These are phyloP conservation scores for Electrophaes corylata DNA, from an alignment of 2,888 invertebrate genomes.

Conservation along the genomic window DNA sequence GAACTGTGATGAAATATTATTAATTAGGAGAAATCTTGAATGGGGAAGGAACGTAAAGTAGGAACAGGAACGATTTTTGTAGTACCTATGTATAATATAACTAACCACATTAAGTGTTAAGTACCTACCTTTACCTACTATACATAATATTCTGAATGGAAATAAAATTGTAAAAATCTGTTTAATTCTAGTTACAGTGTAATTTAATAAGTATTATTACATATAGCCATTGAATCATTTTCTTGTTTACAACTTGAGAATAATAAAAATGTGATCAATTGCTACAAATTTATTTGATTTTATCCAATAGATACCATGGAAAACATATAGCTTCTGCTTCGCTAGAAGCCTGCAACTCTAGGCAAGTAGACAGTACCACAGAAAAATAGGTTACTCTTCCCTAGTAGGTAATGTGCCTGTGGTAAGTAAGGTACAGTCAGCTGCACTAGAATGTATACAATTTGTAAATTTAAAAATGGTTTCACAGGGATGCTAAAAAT, in stretches of 20 bases:
- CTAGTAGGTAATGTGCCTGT: too few species aligned
- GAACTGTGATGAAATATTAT: slow-evolving; percentile 78
- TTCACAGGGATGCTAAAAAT: too few species aligned
- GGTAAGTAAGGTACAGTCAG: too few species aligned
- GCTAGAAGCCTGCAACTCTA: too few species aligned
- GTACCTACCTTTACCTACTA: slow-evolving; percentile 53
- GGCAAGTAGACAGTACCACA: too few species aligned
- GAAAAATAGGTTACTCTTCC: too few species aligned
- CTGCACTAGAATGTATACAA: too few species aligned
- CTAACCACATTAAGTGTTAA: slow-evolving; percentile 55
- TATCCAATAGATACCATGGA: not conserved
- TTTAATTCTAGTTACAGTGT: slow-evolving; percentile 72
- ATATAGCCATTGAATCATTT: slow-evolving; percentile 78
- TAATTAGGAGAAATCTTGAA: slow-evolving; percentile 66
- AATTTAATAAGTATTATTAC: slow-evolving; percentile 74
- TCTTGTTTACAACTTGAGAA: slow-evolving; percentile 75
- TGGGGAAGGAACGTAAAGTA: slow-evolving; percentile 62
- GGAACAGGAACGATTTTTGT: slow-evolving; percentile 51
- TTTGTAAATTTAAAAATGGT: too few species aligned
- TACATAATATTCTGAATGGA: slow-evolving; percentile 58
- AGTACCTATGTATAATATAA: slow-evolving; percentile 47
- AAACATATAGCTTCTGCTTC: too few species aligned
- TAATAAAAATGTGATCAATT: slow-evolving; percentile 75
- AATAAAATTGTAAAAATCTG: slow-evolving; percentile 68
- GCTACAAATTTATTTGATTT: slow-evolving; percentile 6